phyloP scores from a whole-genome alignment of 2,113 vertebrate species.

The Macquaria australasica region DNA sequence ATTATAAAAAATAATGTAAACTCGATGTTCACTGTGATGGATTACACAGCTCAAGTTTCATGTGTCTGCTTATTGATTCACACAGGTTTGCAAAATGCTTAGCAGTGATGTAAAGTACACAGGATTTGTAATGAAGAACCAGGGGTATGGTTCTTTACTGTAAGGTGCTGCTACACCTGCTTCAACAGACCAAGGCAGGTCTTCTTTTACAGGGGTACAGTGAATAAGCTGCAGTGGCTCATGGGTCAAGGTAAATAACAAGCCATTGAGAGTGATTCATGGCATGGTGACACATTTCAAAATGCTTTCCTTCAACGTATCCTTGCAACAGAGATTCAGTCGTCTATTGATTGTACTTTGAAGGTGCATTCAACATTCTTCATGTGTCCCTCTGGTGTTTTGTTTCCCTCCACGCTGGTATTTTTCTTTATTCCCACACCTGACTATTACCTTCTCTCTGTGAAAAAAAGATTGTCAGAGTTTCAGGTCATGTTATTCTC shows the following conservation, averaged over 20 bases:
- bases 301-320: constrained; percentile 53
- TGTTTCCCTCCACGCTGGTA: too few relatives aligned
- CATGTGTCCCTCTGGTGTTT: constrained; percentile 9
- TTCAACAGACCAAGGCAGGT: not conserved
- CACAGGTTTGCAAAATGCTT: not conserved
- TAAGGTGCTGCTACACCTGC: not conserved
- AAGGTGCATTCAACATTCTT: constrained; percentile 39
- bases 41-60: not conserved
- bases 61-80: constrained; percentile 1
- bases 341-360: constrained; percentile 32
- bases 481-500: constrained; percentile 34
- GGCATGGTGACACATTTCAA: constrained; percentile 50
- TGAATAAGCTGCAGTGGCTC: constrained; percentile 41
- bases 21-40: not conserved
- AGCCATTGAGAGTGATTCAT: constrained; percentile 60
- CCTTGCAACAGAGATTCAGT: constrained; percentile 52
- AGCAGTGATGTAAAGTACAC: not conserved
- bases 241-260: constrained; percentile 69
- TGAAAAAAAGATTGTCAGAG: constrained; percentile 14
- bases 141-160: not conserved
- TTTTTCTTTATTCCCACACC: constrained; percentile 11
- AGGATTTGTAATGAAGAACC: not conserved
- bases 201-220: constrained; percentile 27
- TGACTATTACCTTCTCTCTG: not conserved
- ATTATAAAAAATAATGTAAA: not conserved